phyloP scores from a whole-genome alignment of 2,797 vertebrate species.

The Takifugu rubripes region DNA sequence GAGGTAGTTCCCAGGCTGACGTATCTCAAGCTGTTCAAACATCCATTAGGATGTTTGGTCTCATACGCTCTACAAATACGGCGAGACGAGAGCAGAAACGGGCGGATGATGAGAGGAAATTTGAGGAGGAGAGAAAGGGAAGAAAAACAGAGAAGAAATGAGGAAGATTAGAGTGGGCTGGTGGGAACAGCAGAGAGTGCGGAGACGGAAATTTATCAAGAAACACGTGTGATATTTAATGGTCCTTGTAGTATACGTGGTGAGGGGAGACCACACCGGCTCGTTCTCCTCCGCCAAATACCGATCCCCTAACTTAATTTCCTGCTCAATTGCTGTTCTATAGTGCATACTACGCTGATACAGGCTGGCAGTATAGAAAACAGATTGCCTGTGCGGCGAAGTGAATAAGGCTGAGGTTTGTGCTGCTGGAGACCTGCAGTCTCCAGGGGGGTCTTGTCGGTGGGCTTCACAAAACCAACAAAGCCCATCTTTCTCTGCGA shows the following conservation, averaged over 20 bases:
- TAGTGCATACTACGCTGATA: conserved; percentile 86
- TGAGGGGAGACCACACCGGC: conserved; percentile 79
- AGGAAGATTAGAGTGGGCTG: conserved; percentile 48
- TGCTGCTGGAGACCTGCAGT: conserved; percentile 77
- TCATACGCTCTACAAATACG: conserved; percentile 70
- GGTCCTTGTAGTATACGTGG: conserved; percentile 79
- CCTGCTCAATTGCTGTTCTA: conserved; percentile 89
- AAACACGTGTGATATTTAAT: conserved; percentile 84
- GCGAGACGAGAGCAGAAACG: conserved; percentile 47
- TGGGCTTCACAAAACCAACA: conserved; percentile 85
- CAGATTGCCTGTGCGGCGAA: conserved; percentile 84
- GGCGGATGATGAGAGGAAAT: conserved; percentile 62
- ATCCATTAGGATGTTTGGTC: conserved; percentile 84
- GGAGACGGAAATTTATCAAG: conserved; percentile 76
- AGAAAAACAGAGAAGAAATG: conserved; percentile 34
- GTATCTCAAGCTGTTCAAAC: conserved; percentile 84
- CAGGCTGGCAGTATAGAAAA: conserved; percentile 86
- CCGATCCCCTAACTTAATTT: conserved; percentile 88
- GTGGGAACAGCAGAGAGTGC: conserved; percentile 66
- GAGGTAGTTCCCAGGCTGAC: conserved; percentile 76
- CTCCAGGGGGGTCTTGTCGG: conserved; percentile 80
- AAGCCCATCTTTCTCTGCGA: conserved; percentile 81
- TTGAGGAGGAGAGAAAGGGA: conserved; percentile 58
- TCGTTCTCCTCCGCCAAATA: conserved; percentile 82
- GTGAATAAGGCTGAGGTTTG: conserved; percentile 80